phyloP scores from a whole-genome alignment of 2,113 vertebrate genomes.

The Tauraco erythrolophus region DNA sequence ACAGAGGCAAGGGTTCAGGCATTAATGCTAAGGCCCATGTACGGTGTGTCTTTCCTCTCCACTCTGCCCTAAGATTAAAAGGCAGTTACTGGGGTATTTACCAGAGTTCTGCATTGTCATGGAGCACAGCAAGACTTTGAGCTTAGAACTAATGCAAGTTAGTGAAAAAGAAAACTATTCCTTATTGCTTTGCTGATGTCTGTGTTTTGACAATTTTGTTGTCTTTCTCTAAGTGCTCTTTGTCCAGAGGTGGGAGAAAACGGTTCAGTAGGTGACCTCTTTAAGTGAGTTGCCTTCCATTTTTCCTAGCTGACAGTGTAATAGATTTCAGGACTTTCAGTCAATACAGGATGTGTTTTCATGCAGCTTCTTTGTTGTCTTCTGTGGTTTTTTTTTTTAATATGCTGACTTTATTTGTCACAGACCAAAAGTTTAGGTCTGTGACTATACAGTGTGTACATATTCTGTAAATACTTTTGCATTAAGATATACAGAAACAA shows the following conservation, averaged over 20 bases:
- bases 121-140: not conserved
- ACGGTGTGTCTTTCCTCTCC: not conserved
- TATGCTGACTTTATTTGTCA: not conserved
- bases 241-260: constrained; percentile 1
- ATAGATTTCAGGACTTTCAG: not conserved
- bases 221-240: not conserved
- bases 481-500: not conserved
- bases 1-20: not conserved
- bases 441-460: not conserved
- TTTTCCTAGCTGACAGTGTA: not conserved
- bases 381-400: not conserved
- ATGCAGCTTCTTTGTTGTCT: not conserved
- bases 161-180: not conserved
- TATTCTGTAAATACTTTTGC: not conserved
- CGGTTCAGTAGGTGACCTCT: not conserved
- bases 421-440: not conserved
- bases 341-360: not conserved
- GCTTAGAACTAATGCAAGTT: not conserved
- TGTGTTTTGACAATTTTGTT: not conserved
- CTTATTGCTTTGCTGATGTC: not conserved
- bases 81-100: not conserved
- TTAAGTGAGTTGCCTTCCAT: not conserved
- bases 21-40: not conserved
- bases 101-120: not conserved
- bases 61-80: not conserved